Evolutionary conservation across 2,797 vertebrate species (phyloP).

Genomic region (Odontamblyopus lacepedii): DNA sequence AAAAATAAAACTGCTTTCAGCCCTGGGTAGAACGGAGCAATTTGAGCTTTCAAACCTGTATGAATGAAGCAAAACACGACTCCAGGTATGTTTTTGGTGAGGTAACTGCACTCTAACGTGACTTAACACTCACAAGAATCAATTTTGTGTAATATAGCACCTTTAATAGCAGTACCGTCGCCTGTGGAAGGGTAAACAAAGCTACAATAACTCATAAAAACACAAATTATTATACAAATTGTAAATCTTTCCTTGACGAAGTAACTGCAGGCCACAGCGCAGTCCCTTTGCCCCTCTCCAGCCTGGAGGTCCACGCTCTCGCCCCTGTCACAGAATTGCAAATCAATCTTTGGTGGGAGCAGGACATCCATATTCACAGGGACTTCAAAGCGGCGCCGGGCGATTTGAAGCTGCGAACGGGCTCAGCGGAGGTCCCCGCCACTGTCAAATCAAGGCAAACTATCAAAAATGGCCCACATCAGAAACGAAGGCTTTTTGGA

Average conservation of each 20-base stretch:
- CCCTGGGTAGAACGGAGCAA: too few species aligned
- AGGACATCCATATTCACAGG: conserved; percentile 47
- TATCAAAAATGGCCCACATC: background rate
- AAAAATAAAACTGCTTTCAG: too few species aligned
- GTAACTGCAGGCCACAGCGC: background rate
- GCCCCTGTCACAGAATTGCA: conserved; percentile 17
- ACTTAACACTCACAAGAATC: too few species aligned
- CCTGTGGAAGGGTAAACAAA: too few species aligned
- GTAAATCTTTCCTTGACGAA: too few species aligned
- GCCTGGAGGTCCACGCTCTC: conserved; percentile 6
- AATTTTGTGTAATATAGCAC: too few species aligned
- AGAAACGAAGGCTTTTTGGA: background rate
- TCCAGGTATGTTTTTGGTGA: too few species aligned
- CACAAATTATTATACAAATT: background rate
- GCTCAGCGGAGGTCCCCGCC: conserved; percentile 4
- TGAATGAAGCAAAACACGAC: too few species aligned
- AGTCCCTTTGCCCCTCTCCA: background rate
- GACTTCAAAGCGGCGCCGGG: conserved; percentile 56
- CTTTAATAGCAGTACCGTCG: too few species aligned
- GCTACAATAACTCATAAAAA: background rate
- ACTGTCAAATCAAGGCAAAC: background rate
- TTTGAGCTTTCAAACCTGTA: too few species aligned
- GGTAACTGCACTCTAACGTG: too few species aligned
- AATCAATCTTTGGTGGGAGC: conserved; percentile 16
- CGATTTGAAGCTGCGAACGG: conserved; percentile 42